Evolutionary conservation across 2,888 invertebrate species (phyloP), one percentile per base, ranked within the genome.

Genomic region (Megalurothrips usitatus): DNA sequence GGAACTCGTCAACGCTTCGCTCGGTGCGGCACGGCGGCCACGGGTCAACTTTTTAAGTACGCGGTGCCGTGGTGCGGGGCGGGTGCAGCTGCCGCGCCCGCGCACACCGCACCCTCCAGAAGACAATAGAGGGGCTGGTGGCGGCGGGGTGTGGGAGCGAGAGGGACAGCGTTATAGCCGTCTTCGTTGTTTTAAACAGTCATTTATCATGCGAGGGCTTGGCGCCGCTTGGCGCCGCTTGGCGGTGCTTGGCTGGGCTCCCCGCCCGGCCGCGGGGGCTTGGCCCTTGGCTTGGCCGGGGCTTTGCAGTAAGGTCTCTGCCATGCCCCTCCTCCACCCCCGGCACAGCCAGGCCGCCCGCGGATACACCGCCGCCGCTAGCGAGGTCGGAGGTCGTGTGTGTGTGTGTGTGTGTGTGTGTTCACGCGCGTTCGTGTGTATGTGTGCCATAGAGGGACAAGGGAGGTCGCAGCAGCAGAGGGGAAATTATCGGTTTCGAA

Each of bases 151-250:
- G 19, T 19, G 19, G 68, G 68, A 75, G 68, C 23, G 23, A 75
- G 68, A 75, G 68, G 68, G 68, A 43, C 34, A 23, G 68, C 68
- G 68, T 75, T 75, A 75, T 75, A 75, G 68, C 68, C 68, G 26
- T 75, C 68, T 75, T 75, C 68, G 68, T 75, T 75, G 68, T 75
- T 75, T 75, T 75, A 75, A 75, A 75, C 68, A 75, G 68, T 75
- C 68, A 75, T 75, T 75, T 75, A 75, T 75, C 68, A 75, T 75
- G 68, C 68, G 68, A 75, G 68, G 68, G 68, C 58, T 58, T 43
- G 34, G 34, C 34, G 34, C 34, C 34, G 34, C 34, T 43, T 43
- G 34, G 34, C 34, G 34, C 34, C 34, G 34, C 34, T 43, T 43
- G 34, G 34, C 34, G 2, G 3, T 43, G n/a, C n/a, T n/a, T n/a